Evolutionary conservation across 2,113 vertebrate species (phyloP).

Genomic region (Gracilinanus agilis): DNA sequence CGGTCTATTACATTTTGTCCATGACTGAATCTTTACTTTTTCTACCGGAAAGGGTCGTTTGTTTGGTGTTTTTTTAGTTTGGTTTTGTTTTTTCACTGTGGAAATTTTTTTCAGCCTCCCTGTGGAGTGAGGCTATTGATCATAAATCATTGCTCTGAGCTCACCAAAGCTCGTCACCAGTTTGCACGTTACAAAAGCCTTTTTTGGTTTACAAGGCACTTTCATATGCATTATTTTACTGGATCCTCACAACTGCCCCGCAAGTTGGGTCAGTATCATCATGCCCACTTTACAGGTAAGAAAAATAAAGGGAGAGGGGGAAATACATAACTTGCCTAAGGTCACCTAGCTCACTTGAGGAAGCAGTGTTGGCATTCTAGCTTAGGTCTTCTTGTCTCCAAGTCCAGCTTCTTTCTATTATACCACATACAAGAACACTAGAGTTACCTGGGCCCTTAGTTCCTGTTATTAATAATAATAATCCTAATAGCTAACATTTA

Average conservation of each 20-base stretch:
- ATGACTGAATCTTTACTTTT: background rate
- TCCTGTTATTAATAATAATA: background rate
- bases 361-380: background rate
- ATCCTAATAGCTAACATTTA: background rate
- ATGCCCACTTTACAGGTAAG: background rate
- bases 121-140: background rate
- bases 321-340: background rate
- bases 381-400: background rate
- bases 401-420: background rate
- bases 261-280: background rate
- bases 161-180: background rate
- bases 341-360: background rate
- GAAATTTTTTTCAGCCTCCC: background rate
- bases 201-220: background rate
- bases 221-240: background rate
- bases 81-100: constrained; percentile 24
- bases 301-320: background rate
- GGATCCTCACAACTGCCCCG: background rate
- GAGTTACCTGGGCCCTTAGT: background rate
- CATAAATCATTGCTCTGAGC: constrained; percentile 35
- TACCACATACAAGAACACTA: background rate
- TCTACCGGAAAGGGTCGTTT: constrained; percentile 13
- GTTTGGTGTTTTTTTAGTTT: background rate
- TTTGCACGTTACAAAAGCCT: background rate
- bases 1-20: background rate